A percentile compares a stretch with the other conserved stretches of the same genome.
Evolutionary conservation across 2,113 vertebrate species (phyloP).

Genomic region (Mastomys coucha): DNA sequence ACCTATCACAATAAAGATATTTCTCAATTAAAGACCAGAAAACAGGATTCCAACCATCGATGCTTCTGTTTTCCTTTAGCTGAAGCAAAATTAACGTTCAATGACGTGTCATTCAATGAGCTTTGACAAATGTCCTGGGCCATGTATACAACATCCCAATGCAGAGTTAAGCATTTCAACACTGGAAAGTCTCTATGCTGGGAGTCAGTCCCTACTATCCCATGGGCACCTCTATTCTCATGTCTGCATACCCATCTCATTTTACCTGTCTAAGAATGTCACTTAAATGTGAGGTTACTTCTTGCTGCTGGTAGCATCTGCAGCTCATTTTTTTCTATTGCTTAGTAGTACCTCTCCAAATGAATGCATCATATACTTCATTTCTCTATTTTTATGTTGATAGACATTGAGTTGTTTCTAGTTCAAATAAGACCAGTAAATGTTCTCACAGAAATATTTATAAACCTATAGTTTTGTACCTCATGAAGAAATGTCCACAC

Average conservation of each 20-base stretch:
- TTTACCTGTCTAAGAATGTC: conserved; percentile 1
- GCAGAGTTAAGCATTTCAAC: neutral
- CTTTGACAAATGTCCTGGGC: neutral
- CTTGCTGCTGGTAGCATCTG: neutral
- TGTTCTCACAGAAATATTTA: conserved; percentile 18
- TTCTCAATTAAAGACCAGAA: conserved; percentile 29
- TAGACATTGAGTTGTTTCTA: neutral
- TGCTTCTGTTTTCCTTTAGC: neutral
- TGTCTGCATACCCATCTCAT: neutral
- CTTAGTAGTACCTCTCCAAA: neutral
- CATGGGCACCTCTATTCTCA: neutral
- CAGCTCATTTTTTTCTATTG: neutral
- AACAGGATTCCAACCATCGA: conserved; percentile 9
- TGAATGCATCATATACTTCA: neutral
- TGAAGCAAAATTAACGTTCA: neutral
- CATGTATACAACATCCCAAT: neutral
- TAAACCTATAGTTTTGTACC: neutral
- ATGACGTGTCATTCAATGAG: neutral
- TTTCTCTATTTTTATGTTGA: neutral
- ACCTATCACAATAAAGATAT: neutral
- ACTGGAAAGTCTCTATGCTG: neutral
- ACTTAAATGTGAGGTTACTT: conserved; percentile 1
- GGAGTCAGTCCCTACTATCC: neutral
- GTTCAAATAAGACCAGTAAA: conserved; percentile 22
- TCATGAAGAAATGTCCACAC: conserved; percentile 16